These are phyloP conservation scores for Buphagus erythrorhynchus DNA, from an alignment of 2,797 vertebrate species.

Conservation along the genomic window DNA sequence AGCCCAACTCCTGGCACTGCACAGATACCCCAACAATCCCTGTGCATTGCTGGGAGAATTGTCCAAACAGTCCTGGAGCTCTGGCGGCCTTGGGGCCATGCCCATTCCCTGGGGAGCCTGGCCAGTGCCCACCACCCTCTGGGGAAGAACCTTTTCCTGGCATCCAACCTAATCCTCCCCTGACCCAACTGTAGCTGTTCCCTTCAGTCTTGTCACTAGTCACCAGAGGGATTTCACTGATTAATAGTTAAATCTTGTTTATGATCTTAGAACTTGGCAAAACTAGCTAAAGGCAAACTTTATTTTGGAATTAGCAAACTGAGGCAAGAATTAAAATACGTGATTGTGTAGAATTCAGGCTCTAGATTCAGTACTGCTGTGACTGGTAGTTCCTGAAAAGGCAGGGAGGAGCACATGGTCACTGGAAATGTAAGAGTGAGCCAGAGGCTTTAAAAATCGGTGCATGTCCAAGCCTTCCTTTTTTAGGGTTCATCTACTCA, in stretches of 20 bases:
- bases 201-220: not conserved
- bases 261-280: not conserved
- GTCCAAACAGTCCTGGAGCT: not conserved
- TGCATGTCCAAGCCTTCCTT: not conserved
- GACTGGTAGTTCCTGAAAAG: not conserved
- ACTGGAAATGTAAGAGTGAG: not conserved
- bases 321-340: not conserved
- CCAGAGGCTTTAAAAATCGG: not conserved
- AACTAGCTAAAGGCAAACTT: not conserved
- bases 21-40: rapidly evolving
- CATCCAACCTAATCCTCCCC: rapidly evolving
- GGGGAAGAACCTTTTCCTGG: not conserved
- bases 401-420: not conserved
- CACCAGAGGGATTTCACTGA: not conserved
- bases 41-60: rapidly evolving
- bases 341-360: not conserved
- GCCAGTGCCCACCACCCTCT: not conserved
- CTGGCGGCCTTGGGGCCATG: not conserved
- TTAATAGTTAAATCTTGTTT: not conserved
- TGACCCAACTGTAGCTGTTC: rapidly evolving
- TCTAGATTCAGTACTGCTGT: not conserved
- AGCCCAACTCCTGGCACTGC: rapidly evolving
- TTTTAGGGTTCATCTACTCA: not conserved
- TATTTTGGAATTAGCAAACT: not conserved
- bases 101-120: not conserved